These are phyloP conservation scores for Oreochromis niloticus DNA, from an alignment of 2,113 vertebrate genomes.

Conservation along the genomic window DNA sequence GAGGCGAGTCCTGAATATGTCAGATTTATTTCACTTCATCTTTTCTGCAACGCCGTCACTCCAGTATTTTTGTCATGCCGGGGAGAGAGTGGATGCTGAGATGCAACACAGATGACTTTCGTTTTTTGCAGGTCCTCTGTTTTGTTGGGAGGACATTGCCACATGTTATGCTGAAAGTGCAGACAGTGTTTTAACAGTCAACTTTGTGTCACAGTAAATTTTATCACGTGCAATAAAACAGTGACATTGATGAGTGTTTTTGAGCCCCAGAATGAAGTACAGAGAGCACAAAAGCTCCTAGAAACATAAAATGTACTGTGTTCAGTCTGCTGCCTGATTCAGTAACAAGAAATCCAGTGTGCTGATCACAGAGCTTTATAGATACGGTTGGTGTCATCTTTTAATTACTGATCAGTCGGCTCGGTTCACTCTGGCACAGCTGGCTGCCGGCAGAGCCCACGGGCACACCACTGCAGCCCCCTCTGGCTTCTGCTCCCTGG, in stretches of 20 bases:
- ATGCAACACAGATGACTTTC: not conserved
- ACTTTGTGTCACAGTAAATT: not conserved
- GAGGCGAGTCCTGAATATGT: conserved; percentile 23
- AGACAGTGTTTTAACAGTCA: not conserved
- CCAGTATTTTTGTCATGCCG: conserved; percentile 21
- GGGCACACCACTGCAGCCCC: too few species aligned
- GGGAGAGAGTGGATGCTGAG: not conserved
- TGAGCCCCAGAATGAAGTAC: too few species aligned
- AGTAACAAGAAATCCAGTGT: not conserved
- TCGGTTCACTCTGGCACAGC: too few species aligned
- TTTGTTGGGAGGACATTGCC: not conserved
- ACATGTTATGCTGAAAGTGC: conserved; percentile 21
- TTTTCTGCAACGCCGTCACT: conserved; percentile 15
- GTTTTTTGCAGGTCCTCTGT: not conserved
- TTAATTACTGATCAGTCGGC: too few species aligned
- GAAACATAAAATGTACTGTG: too few species aligned
- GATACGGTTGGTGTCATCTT: not conserved
- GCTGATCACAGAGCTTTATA: not conserved
- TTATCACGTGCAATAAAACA: not conserved
- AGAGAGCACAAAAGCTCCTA: too few species aligned
- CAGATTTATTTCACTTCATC: conserved; percentile 54
- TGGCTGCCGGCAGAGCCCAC: too few species aligned
- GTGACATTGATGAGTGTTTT: not conserved
- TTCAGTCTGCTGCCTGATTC: not conserved
- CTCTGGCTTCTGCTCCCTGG: too few species aligned